Conservation (phyloP, 2,888 invertebrate genomes). For the Drosophila siamana region DNA sequence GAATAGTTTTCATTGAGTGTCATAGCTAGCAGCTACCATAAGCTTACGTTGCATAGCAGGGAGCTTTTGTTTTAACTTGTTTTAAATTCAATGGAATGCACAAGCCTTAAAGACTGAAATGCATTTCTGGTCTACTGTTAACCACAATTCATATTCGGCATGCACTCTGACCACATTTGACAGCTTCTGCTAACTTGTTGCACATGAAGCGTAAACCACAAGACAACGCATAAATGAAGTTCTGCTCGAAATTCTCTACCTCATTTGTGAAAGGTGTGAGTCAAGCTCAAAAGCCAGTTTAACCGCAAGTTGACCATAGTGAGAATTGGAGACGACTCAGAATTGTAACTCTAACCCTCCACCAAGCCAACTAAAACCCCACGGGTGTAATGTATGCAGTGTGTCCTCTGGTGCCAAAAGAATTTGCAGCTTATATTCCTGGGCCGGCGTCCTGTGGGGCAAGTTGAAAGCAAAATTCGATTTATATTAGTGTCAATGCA, state of each 20-base stretch:
- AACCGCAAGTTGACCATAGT: conserved; percentile 28
- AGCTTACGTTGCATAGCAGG: background rate
- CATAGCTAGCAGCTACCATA: no score
- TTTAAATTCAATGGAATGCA: background rate
- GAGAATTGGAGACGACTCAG: background rate
- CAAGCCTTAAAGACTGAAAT: background rate
- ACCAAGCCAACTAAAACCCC: background rate
- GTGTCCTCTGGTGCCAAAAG: conserved; percentile 45
- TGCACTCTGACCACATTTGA: conserved; percentile 37
- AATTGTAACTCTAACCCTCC: conserved; percentile 10
- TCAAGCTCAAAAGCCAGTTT: conserved; percentile 16
- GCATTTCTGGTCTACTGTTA: background rate
- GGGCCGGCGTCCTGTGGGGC: conserved; percentile 39
- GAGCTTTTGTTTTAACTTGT: background rate
- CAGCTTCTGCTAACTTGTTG: conserved; percentile 44
- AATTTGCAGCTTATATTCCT: conserved; percentile 54
- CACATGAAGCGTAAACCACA: conserved; percentile 25
- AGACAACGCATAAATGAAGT: conserved; percentile 14
- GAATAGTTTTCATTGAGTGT: no score
- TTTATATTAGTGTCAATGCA: conserved; percentile 64
- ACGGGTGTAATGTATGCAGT: conserved; percentile 14
- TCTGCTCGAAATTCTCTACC: conserved; percentile 24
- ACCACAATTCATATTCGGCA: conserved; percentile 32
- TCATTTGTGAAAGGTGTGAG: conserved; percentile 31
- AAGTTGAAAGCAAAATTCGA: conserved; percentile 37